These are phyloP conservation scores for Tautogolabrus adspersus DNA, from an alignment of 2,113 vertebrate species.

Conservation along the genomic window DNA sequence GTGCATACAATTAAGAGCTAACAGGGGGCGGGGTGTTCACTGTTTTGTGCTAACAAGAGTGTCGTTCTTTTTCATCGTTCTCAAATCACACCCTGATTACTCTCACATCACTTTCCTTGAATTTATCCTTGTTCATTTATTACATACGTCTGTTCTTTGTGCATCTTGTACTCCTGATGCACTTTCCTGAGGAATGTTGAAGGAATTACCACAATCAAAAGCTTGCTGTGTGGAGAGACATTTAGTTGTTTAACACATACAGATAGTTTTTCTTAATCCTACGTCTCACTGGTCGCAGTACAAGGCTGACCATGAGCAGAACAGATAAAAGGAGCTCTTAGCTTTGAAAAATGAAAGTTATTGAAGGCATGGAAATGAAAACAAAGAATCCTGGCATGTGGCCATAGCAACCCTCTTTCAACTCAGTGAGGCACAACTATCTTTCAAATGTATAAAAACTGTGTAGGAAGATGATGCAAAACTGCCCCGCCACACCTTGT, in stretches of 20 bases:
- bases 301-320: background rate
- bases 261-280: constrained; percentile 9
- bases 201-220: background rate
- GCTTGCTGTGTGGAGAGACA: background rate
- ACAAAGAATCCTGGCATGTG: background rate
- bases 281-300: background rate
- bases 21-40: constrained; percentile 24
- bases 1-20: constrained; percentile 18
- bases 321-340: constrained; percentile 10
- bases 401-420: no score
- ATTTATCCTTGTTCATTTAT: background rate
- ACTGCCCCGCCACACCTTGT: constrained; percentile 6
- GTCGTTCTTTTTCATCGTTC: constrained; percentile 4
- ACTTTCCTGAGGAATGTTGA: background rate
- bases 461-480: constrained; percentile 30
- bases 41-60: constrained; percentile 21
- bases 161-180: background rate
- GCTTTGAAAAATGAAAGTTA: background rate
- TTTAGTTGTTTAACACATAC: constrained; percentile 1
- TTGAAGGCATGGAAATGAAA: background rate
- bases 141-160: background rate
- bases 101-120: background rate
- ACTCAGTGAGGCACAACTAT: background rate
- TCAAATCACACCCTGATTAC: constrained; percentile 20
- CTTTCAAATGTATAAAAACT: background rate